A percentile compares a stretch with the other conserved stretches of the same genome.
These are phyloP conservation scores for Ooceraea biroi DNA, from an alignment of 1,140 invertebrate genomes.

Conservation along the genomic window DNA sequence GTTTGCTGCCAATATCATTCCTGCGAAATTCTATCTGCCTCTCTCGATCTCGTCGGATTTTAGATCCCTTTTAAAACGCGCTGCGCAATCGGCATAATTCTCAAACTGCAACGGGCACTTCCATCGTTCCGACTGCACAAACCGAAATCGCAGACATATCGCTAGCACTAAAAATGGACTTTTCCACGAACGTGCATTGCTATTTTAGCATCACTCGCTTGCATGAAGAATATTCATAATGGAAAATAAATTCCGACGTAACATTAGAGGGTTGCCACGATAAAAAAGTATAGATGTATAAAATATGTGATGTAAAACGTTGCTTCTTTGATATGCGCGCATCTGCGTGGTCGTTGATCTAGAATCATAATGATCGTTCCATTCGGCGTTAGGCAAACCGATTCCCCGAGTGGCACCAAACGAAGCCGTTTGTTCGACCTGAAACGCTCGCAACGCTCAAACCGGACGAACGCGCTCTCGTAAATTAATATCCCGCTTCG, in stretches of 20 bases:
- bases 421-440: conserved; percentile 21
- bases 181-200: background rate
- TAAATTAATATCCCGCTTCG: conserved; percentile 44
- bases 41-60: conserved; percentile 42
- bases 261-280: background rate
- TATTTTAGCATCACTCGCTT: background rate
- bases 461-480: conserved; percentile 1
- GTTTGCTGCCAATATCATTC: conserved; percentile 75
- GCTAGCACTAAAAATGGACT: conserved; percentile 6
- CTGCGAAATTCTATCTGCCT: conserved; percentile 61
- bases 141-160: background rate
- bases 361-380: conserved; percentile 30
- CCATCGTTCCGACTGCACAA: conserved; percentile 10
- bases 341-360: background rate
- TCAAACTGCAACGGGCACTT: conserved; percentile 2
- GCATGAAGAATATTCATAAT: background rate
- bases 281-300: background rate
- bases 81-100: conserved; percentile 22
- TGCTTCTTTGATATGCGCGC: background rate
- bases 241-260: conserved; percentile 3
- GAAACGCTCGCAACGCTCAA: background rate
- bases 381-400: conserved; percentile 6
- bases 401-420: background rate
- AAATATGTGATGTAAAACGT: background rate
- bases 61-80: conserved; percentile 48